Conservation (phyloP, 2,113 vertebrate species). For the Balaeniceps rex region DNA sequence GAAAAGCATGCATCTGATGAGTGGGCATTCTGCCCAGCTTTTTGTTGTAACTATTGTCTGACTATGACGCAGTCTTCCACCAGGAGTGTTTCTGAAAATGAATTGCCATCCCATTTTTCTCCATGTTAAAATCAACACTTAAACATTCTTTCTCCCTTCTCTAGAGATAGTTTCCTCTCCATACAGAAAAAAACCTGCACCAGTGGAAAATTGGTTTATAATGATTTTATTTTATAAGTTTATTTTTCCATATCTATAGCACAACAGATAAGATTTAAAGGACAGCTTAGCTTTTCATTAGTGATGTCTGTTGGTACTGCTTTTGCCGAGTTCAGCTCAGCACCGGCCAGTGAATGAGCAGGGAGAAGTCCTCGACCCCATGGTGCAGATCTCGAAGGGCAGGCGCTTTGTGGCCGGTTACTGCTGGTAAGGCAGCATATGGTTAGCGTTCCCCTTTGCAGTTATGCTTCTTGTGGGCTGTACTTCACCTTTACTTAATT, state of each 20-base stretch:
- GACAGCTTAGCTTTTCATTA: neutral
- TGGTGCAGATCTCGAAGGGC: fast-evolving
- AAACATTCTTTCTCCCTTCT: neutral
- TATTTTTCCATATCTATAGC: neutral
- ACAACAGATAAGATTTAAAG: neutral
- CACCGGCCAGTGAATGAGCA: neutral
- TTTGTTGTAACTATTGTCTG: neutral
- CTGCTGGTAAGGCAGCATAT: fast-evolving
- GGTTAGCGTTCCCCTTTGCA: neutral
- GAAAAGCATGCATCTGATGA: neutral
- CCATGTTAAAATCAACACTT: neutral
- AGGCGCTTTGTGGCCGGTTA: fast-evolving
- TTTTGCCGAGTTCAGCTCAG: neutral
- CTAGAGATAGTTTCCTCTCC: neutral
- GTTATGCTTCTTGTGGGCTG: neutral
- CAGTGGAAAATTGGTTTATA: neutral
- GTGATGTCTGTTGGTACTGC: fast-evolving
- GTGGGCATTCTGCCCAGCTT: neutral
- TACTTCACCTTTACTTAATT: neutral
- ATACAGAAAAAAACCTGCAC: too few relatives aligned
- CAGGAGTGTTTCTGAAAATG: neutral
- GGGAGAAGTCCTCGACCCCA: neutral
- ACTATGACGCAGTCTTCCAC: neutral
- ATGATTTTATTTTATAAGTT: neutral
- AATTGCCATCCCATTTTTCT: neutral